These are phyloP conservation scores for Ormia ochracea DNA, from an alignment of 2,888 invertebrate genomes.

Conservation along the genomic window DNA sequence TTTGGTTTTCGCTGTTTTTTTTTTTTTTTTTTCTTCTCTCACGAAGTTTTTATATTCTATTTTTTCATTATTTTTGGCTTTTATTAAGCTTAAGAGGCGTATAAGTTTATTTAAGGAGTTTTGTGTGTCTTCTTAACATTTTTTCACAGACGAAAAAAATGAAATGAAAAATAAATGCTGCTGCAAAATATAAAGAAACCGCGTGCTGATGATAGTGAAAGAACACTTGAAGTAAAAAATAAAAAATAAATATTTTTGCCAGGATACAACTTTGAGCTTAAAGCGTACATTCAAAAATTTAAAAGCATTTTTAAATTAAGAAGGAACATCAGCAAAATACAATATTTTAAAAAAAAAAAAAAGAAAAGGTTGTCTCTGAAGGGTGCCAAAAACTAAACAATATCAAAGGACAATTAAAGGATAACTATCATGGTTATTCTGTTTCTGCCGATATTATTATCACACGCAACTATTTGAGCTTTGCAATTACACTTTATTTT, in stretches of 20 bases:
- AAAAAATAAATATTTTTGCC: background rate
- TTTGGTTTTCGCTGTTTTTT: background rate
- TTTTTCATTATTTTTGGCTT: conserved; percentile 49
- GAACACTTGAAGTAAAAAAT: conserved; percentile 4
- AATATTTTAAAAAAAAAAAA: background rate
- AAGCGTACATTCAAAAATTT: background rate
- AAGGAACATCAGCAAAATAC: background rate
- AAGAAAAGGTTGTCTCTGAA: background rate
- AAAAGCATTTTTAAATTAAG: background rate
- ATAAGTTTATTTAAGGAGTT: conserved; percentile 56
- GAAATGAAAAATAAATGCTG: background rate
- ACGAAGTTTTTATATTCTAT: background rate
- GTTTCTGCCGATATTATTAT: background rate
- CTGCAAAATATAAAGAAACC: conserved; percentile 32
- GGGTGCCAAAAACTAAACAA: too few species aligned
- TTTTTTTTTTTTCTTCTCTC: background rate
- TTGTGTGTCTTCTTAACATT: background rate
- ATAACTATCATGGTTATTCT: too few species aligned
- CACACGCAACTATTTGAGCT: conserved; percentile 28
- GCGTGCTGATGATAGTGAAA: conserved; percentile 26
- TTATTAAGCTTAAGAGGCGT: conserved; percentile 58
- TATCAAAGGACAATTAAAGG: too few species aligned
- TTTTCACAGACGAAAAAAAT: background rate
- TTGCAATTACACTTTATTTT: background rate
- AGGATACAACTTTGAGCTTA: background rate